Conservation (phyloP, 37 sponge, comb jelly and placozoan genomes). For the Halisarca cf. caerulea region DNA sequence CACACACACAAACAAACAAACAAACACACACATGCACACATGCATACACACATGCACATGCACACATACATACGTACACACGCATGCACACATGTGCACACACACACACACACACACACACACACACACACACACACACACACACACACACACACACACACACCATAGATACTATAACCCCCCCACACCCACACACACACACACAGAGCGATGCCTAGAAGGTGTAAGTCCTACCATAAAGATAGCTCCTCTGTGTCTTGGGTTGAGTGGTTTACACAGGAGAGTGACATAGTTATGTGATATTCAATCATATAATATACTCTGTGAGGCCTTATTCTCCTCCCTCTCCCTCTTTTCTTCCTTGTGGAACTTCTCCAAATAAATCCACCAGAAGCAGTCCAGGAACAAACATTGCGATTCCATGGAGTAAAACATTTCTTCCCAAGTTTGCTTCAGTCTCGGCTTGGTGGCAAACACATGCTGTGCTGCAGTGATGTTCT, state of each 20-base stretch:
- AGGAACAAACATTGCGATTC: slow-evolving; percentile 53
- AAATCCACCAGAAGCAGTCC: slow-evolving; percentile 89
- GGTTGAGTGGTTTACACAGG: slow-evolving; percentile 17
- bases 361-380: slow-evolving; percentile 77
- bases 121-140: no score
- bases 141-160: no score
- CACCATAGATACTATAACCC: neutral
- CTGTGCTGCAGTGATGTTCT: slow-evolving; percentile 73
- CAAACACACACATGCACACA: neutral
- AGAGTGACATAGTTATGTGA: slow-evolving; percentile 71
- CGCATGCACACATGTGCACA: no score
- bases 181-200: no score
- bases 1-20: no score
- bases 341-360: neutral
- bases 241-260: slow-evolving; percentile 36
- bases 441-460: slow-evolving; percentile 44
- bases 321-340: slow-evolving; percentile 52
- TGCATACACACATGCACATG: neutral
- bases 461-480: slow-evolving; percentile 42
- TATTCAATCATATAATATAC: slow-evolving; percentile 60
- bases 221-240: slow-evolving; percentile 66
- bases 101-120: no score
- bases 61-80: no score
- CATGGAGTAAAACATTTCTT: slow-evolving; percentile 35
- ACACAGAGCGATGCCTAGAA: no score